A percentile compares a stretch with the other conserved stretches of the same genome.
These are phyloP conservation scores for Heliocidaris erythrogramma DNA, from an alignment of 35 echinoderm and acorn worm genomes.

Conservation along the genomic window DNA sequence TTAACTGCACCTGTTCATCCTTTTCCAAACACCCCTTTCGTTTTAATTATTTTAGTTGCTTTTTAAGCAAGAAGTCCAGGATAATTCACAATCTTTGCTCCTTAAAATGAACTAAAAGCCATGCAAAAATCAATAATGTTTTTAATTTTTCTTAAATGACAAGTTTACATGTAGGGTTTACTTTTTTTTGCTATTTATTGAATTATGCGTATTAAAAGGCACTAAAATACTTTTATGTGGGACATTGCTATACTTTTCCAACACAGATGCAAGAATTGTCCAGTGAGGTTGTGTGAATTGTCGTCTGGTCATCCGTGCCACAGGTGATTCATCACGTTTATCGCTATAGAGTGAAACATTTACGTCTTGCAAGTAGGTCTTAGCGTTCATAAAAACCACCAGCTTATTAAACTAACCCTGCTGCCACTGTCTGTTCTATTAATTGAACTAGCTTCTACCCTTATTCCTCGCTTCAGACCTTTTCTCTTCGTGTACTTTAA, in stretches of 20 bases:
- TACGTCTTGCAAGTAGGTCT: not conserved
- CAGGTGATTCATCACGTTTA: not conserved
- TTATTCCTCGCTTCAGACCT: not conserved
- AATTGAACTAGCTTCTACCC: slow-evolving; percentile 18
- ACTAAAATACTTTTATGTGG: too few relatives aligned
- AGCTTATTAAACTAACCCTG: not conserved
- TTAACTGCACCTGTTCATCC: too few relatives aligned
- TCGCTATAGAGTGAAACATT: not conserved
- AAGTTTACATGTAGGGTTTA: too few relatives aligned
- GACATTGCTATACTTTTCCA: not conserved
- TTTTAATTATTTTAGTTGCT: too few relatives aligned
- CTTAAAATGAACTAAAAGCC: too few relatives aligned
- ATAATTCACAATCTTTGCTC: too few relatives aligned
- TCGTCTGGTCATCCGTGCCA: not conserved
- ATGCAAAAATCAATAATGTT: too few relatives aligned
- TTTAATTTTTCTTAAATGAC: too few relatives aligned
- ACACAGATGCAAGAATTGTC: not conserved
- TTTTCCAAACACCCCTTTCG: not conserved
- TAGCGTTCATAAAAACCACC: not conserved
- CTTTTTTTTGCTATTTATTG: too few relatives aligned
- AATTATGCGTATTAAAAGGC: too few relatives aligned
- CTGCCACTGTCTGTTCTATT: slow-evolving; percentile 7
- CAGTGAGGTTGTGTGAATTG: slow-evolving; percentile 13
- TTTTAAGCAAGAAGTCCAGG: too few relatives aligned
- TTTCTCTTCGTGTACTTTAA: slow-evolving; percentile 37